These are phyloP conservation scores for Siphamia tubifer DNA, from an alignment of 2,113 vertebrate genomes.

Conservation along the genomic window DNA sequence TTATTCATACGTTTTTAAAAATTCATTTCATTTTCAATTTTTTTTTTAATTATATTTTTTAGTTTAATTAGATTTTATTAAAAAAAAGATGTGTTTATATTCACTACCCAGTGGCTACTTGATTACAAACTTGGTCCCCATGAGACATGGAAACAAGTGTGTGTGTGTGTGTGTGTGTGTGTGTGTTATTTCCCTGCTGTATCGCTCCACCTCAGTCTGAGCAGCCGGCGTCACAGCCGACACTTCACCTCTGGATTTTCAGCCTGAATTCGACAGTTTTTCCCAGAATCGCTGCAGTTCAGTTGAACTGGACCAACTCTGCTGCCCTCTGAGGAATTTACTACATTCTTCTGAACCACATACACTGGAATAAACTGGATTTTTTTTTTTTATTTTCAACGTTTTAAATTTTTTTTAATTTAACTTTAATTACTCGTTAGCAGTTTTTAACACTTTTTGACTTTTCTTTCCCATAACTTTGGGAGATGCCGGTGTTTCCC, in stretches of 20 bases:
- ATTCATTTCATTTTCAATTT: no score
- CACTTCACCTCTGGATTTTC: conserved; percentile 48
- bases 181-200: conserved; percentile 33
- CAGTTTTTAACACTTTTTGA: neutral
- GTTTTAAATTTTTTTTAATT: no score
- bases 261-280: conserved; percentile 16
- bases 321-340: conserved; percentile 33
- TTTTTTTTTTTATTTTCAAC: no score
- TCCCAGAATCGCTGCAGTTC: conserved; percentile 13
- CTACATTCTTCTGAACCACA: neutral
- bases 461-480: neutral
- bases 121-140: no score
- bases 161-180: conserved; percentile 3
- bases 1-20: no score
- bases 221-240: conserved; percentile 41
- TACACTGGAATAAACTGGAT: neutral
- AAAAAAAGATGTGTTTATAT: no score
- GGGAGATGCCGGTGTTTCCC: neutral
- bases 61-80: no score
- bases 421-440: neutral
- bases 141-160: no score
- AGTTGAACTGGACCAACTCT: conserved; percentile 17
- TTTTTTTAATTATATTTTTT: no score
- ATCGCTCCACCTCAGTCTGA: conserved; percentile 59
- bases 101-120: no score